Percentiles rank a stretch among this genome's conserved stretches.
These are phyloP conservation scores for Camponotus floridanus DNA, from an alignment of 1,140 invertebrate genomes.

Conservation along the genomic window DNA sequence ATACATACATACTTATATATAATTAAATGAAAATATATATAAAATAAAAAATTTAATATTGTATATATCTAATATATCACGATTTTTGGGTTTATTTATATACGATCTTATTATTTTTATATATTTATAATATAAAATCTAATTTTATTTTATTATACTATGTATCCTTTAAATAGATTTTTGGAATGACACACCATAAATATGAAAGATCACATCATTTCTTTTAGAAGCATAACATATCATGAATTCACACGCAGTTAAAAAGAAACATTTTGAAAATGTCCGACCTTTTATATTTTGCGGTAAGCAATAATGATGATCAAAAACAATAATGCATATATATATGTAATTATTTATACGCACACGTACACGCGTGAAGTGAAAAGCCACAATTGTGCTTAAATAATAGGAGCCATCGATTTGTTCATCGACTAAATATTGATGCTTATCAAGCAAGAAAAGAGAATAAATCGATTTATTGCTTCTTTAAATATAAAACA, in stretches of 20 bases:
- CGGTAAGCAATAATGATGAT: conserved; percentile 46
- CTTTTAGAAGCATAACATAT: neutral
- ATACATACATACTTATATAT: neutral
- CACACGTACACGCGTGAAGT: neutral
- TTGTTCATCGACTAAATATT: conserved; percentile 51
- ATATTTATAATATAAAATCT: neutral
- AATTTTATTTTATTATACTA: neutral
- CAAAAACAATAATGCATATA: conserved; percentile 64
- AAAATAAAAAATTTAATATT: neutral
- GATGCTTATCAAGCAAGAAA: conserved; percentile 6
- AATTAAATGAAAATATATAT: too few relatives aligned
- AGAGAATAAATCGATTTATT: neutral
- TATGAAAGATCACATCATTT: neutral
- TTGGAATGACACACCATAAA: neutral
- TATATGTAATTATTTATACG: conserved; percentile 65
- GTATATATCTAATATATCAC: neutral
- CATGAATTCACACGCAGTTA: too few relatives aligned
- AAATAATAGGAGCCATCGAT: conserved; percentile 50
- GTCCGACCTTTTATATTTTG: neutral
- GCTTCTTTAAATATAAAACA: conserved; percentile 17
- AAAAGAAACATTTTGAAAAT: neutral
- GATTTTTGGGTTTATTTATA: neutral
- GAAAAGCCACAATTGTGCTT: conserved; percentile 45
- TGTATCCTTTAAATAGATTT: neutral
- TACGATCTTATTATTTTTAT: neutral